Evolutionary conservation across 2,888 invertebrate species (phyloP), one percentile per base, ranked within the genome.

Genomic region (Drosophila lacicola): DNA sequence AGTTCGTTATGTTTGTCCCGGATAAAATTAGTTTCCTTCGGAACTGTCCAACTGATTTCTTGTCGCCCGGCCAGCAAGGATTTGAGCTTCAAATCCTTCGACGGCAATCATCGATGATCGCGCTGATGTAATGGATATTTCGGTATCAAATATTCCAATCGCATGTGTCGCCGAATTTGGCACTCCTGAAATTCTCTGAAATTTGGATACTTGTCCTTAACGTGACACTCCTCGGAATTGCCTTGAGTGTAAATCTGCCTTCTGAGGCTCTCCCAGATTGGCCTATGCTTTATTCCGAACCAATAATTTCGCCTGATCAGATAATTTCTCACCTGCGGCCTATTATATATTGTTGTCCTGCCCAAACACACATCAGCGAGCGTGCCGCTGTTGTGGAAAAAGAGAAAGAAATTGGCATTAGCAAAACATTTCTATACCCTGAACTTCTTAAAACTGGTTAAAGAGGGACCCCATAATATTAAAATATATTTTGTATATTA

Each of bases 181-280:
- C 72, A 72, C 3, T 62, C 37, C 1, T 21, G 14, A 41, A 54
- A 72, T 0, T 36, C 33, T 1, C 10, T 2, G 8, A 19, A 19
- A 0, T 36, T 51, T 3, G 13, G 0, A 2, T 6, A n/a, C 13
- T 44, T 44, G 10, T 42, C 47, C 6, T 2, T 5, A 1, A 8
- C 8, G 2, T 55, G 72, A 6, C 74, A 73, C 17, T 62, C 39
- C 21, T 55, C 74, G 1, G 74, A 57, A 0, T 17, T 42, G 33
- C 34, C 58, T 5, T 9, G 11, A 0, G 8, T 14, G n/a, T n/a
- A 51, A 3, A 71, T 29, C 10, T 46, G 9, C 2, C 2, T 2
- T 11, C 70, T 10, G 0, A 70, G 58, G 3, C 13, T 10, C 1
- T 41, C 33, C 42, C 42, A 57, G 4, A 63, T 44, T 3, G 53